Evolutionary conservation across 2,113 vertebrate species (phyloP).

Genomic region (Syngnathus typhle): DNA sequence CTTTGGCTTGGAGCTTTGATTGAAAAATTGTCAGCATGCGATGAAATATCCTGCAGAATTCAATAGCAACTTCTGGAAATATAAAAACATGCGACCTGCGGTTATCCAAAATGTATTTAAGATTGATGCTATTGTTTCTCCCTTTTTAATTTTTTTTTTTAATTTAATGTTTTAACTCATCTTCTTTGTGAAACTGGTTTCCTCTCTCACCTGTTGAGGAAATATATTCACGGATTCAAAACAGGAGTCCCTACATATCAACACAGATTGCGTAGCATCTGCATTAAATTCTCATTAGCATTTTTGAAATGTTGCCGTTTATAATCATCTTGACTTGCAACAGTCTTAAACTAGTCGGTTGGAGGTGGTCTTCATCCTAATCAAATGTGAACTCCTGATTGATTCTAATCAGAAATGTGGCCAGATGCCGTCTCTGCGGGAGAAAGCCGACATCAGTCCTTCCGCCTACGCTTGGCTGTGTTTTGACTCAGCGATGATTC

Average conservation of each 20-base stretch:
- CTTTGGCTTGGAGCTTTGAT: neutral
- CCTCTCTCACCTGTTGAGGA: neutral
- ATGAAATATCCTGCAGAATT: slow-evolving; percentile 6
- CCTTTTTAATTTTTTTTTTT: neutral
- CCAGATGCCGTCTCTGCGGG: slow-evolving; percentile 2
- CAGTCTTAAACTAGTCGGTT: neutral
- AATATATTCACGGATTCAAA: neutral
- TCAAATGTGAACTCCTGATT: slow-evolving; percentile 6
- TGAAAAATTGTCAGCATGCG: slow-evolving; percentile 8
- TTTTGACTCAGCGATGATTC: neutral
- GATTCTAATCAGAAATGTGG: slow-evolving; percentile 4
- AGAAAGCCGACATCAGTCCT: neutral
- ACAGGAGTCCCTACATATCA: too few relatives aligned
- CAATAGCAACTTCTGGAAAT: neutral
- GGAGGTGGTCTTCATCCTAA: slow-evolving; percentile 2
- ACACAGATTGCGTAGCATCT: neutral
- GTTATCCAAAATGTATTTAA: neutral
- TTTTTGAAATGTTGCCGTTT: neutral
- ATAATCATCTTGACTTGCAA: neutral
- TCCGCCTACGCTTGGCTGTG: neutral
- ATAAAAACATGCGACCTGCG: neutral
- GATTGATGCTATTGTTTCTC: neutral
- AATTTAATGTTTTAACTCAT: neutral
- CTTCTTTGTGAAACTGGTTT: neutral
- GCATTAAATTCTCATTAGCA: neutral